A percentile compares a stretch with the other conserved stretches of the same genome.
phyloP scores from a whole-genome alignment of 2,113 vertebrate genomes.

The Tragulus kanchil region DNA sequence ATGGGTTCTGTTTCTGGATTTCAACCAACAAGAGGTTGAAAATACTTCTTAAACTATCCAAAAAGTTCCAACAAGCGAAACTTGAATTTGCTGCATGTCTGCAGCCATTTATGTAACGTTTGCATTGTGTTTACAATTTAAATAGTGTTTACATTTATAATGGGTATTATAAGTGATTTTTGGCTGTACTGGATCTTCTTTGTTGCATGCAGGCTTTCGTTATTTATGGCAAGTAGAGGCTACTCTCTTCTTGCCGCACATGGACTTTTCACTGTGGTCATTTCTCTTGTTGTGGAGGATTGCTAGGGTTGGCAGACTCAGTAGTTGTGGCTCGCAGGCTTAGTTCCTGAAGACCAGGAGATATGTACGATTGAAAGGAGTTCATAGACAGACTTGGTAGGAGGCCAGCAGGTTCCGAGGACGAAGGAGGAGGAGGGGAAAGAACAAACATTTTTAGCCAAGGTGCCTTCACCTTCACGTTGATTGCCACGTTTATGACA shows the following conservation, averaged over 20 bases:
- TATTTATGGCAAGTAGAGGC: background rate
- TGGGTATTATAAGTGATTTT: background rate
- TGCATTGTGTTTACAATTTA: background rate
- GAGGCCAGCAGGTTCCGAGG: too few species aligned
- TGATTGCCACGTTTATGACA: too few species aligned
- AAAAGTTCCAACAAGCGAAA: background rate
- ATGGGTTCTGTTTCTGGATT: background rate
- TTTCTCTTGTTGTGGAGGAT: background rate
- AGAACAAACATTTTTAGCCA: too few species aligned
- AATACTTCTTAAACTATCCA: background rate
- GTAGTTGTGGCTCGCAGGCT: too few species aligned
- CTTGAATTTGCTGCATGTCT: background rate
- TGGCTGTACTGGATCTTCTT: background rate
- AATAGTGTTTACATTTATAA: background rate
- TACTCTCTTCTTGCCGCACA: background rate
- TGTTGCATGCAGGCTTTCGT: background rate
- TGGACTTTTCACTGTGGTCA: accelerated
- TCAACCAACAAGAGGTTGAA: background rate
- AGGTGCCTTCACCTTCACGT: too few species aligned
- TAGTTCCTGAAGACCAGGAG: background rate
- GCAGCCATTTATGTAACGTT: background rate
- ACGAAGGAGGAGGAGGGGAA: too few species aligned
- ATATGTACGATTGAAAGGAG: too few species aligned
- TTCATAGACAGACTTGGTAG: too few species aligned
- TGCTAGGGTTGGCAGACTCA: too few species aligned